A percentile compares a stretch with the other conserved stretches of the same genome.
Conservation (phyloP, 2,797 vertebrate genomes). For the Danio tinwini region DNA sequence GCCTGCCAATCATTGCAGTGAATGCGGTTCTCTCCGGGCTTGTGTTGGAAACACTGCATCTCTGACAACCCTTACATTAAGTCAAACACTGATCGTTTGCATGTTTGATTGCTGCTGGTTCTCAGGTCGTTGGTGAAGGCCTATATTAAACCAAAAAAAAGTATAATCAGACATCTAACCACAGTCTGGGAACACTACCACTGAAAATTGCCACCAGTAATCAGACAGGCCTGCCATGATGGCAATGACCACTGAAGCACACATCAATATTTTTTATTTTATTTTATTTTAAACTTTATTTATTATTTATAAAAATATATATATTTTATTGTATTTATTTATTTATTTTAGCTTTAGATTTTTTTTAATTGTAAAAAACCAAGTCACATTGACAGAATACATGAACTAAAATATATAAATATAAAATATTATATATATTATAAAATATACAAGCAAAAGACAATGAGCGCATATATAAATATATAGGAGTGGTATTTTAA, state of each 20-base stretch:
- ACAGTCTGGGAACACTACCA: constrained; percentile 60
- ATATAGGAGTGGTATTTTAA: too few relatives aligned
- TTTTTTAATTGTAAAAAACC: too few relatives aligned
- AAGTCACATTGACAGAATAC: too few relatives aligned
- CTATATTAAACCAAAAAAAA: constrained; percentile 73
- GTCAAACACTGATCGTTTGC: constrained; percentile 78
- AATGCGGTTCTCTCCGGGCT: constrained; percentile 64
- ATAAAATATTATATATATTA: too few relatives aligned
- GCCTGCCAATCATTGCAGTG: constrained; percentile 49
- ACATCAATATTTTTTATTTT: not conserved
- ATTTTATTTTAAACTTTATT: too few relatives aligned
- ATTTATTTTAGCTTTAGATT: too few relatives aligned
- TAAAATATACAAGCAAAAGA: too few relatives aligned
- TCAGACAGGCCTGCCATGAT: constrained; percentile 27
- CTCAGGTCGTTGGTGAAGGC: constrained; percentile 76
- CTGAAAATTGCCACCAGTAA: constrained; percentile 75
- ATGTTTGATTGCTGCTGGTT: constrained; percentile 81
- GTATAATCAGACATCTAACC: constrained; percentile 78
- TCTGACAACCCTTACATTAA: constrained; percentile 72
- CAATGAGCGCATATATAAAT: too few relatives aligned
- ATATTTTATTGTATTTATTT: too few relatives aligned
- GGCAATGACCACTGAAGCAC: constrained; percentile 17
- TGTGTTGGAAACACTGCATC: constrained; percentile 60
- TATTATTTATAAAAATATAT: too few relatives aligned
- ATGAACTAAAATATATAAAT: too few relatives aligned